phyloP scores from a whole-genome alignment of 2,888 invertebrate genomes.

The Hypercompe scribonia region DNA sequence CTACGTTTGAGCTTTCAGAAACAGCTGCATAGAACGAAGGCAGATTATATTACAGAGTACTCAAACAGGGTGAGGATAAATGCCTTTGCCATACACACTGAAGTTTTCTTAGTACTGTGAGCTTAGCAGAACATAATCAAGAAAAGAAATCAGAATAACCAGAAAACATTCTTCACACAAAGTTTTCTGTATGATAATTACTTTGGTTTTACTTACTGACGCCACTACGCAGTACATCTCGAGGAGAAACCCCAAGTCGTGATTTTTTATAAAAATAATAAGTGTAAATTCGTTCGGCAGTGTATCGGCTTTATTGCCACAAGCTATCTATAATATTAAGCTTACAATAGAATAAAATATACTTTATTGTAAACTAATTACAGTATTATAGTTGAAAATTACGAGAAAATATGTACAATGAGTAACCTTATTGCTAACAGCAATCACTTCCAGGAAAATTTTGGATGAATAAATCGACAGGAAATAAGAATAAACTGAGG shows the following conservation, averaged over 20 bases:
- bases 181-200: conserved; percentile 43
- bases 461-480: too few species aligned
- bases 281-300: too few species aligned
- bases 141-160: conserved; percentile 25
- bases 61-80: neutral
- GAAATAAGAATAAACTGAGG: too few species aligned
- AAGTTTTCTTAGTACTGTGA: neutral
- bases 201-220: conserved; percentile 47
- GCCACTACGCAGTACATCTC: conserved; percentile 27
- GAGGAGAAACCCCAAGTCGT: too few species aligned
- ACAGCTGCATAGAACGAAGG: neutral
- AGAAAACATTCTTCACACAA: conserved; percentile 17
- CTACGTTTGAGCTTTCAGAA: neutral
- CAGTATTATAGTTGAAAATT: too few species aligned
- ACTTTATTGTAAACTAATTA: too few species aligned
- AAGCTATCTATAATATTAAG: neutral
- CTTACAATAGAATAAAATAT: too few species aligned
- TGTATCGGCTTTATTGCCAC: neutral
- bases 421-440: too few species aligned
- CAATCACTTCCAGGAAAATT: too few species aligned
- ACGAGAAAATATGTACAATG: too few species aligned
- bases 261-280: too few species aligned
- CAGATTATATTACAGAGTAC: neutral
- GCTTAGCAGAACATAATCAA: conserved; percentile 21
- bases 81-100: neutral